Percentiles rank a stretch among this genome's conserved stretches.
These are phyloP conservation scores for Takifugu ocellatus DNA, from an alignment of 2,797 vertebrate species.

Conservation along the genomic window DNA sequence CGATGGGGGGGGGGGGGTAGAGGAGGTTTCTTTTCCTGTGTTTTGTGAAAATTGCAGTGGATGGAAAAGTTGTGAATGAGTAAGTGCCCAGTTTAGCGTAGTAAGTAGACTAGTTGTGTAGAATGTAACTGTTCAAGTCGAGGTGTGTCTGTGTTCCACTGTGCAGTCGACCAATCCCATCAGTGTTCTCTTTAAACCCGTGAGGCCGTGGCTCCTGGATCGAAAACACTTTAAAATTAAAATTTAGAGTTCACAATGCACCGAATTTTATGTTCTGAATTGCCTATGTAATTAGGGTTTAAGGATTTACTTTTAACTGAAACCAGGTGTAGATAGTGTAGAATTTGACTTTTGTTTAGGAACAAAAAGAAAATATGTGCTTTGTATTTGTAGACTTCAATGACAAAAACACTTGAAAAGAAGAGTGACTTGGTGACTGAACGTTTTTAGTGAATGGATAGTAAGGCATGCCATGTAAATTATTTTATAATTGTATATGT, in stretches of 20 bases:
- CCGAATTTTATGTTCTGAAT: slow-evolving; percentile 56
- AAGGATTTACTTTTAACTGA: slow-evolving; percentile 57
- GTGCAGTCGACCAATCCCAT: slow-evolving; percentile 71
- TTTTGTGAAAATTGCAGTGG: slow-evolving; percentile 70
- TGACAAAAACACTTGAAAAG: slow-evolving; percentile 65
- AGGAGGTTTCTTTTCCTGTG: slow-evolving; percentile 12
- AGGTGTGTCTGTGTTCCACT: slow-evolving; percentile 73
- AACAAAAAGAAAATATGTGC: slow-evolving; percentile 57
- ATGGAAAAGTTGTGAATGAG: slow-evolving; percentile 69
- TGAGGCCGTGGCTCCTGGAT: slow-evolving; percentile 54
- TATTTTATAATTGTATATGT: slow-evolving; percentile 80
- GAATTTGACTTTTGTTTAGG: slow-evolving; percentile 71
- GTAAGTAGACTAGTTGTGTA: slow-evolving; percentile 70
- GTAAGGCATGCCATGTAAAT: slow-evolving; percentile 80
- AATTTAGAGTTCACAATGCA: slow-evolving; percentile 43
- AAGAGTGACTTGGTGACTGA: slow-evolving; percentile 75
- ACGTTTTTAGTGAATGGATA: slow-evolving; percentile 78
- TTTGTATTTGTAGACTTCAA: slow-evolving; percentile 74
- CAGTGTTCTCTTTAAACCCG: slow-evolving; percentile 69
- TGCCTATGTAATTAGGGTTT: slow-evolving; percentile 48
- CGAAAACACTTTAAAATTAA: slow-evolving; percentile 32
- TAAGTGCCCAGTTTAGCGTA: slow-evolving; percentile 72
- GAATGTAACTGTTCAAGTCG: slow-evolving; percentile 69
- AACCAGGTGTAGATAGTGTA: slow-evolving; percentile 73
- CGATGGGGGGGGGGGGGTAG: slow-evolving; percentile 22